Base-by-base conservation (phyloP, 92 coral and sea anemone genomes). In the Diadumene lineata region DNA sequence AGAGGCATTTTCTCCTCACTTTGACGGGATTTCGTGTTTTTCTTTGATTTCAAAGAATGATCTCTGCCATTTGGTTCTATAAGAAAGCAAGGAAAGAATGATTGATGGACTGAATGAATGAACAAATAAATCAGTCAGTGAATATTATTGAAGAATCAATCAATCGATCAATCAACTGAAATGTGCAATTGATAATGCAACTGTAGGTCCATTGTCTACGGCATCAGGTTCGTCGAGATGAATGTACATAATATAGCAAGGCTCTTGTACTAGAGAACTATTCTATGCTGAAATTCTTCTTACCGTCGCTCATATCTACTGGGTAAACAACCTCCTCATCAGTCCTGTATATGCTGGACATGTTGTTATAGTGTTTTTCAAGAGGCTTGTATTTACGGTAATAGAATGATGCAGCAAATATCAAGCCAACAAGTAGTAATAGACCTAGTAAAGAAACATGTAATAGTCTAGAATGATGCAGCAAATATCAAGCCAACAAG, bases 1-100 rank as follows among this genome's bases (percentile, higher is more conserved):
- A 87, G 81, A 3, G 88, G 92, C 57, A 82, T 64, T 56, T 82
- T 87, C 76, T 87, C 92, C 0, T 86, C 74, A 58, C 79, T 83
- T 43, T 46, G 76, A 73, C 68, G 75, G 11, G 31, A 6, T 66
- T 74, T 87, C 61, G 24, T 79, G 44, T 72, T 80, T 56, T 32
- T 83, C 55, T 43, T 64, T 29, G 81, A 50, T 34, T 76, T 76
- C 8, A 0, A n/a, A 21, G 53, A 21, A 31, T 50, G 56, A 22
- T 28, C 73, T 33, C 30, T 21, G 57, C 67, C 82, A 26, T 68
- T 33, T 38, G 11, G 67, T 22, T 78, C 82, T 78, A 56, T 31
- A 72, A 32, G 0, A 33, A n/a, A 17, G 4, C 60, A 53, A 53
- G n/a, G 60, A 21, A 15, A 16, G n/a, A n/a, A n/a, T n/a, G n/a